Conservation (phyloP, 1,140 invertebrate genomes). For the Hylaeus volcanicus region DNA sequence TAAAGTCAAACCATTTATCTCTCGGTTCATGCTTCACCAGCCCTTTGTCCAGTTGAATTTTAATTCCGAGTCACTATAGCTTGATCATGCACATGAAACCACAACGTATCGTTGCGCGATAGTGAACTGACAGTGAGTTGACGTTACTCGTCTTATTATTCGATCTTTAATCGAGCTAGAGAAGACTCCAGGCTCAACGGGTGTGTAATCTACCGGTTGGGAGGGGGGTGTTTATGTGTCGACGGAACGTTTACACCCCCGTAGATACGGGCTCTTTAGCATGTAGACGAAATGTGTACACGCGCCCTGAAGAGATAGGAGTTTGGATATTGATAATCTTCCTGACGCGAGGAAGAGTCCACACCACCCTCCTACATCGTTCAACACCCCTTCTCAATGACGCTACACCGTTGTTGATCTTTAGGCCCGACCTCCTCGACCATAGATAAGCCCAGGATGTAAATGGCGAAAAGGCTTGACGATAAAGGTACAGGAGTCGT, state of each 20-base stretch:
- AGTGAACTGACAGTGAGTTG: no score
- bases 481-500: conserved; percentile 23
- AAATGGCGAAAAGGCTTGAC: conserved; percentile 54
- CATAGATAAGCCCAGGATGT: conserved; percentile 56
- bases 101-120: no score
- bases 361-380: conserved; percentile 18
- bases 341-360: conserved; percentile 56
- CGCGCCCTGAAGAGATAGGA: conserved; percentile 60
- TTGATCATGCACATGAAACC: no score
- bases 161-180: not conserved
- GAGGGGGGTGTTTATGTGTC: conserved; percentile 57
- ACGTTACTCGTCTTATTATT: no score
- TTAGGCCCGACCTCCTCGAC: conserved; percentile 58
- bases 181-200: conserved; percentile 36
- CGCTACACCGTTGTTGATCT: conserved; percentile 48
- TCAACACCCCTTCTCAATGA: conserved; percentile 42
- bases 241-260: conserved; percentile 60
- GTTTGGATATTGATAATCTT: conserved; percentile 76
- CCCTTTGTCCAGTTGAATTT: no score
- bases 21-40: no score
- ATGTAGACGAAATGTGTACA: conserved; percentile 53
- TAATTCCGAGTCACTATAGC: no score
- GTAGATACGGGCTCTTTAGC: conserved; percentile 59
- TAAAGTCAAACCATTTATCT: no score
- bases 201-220: conserved; percentile 52